Percentiles rank a stretch among this genome's conserved stretches.
These are phyloP conservation scores for Limnodromus scolopaceus DNA, from an alignment of 2,797 vertebrate genomes.

Conservation along the genomic window DNA sequence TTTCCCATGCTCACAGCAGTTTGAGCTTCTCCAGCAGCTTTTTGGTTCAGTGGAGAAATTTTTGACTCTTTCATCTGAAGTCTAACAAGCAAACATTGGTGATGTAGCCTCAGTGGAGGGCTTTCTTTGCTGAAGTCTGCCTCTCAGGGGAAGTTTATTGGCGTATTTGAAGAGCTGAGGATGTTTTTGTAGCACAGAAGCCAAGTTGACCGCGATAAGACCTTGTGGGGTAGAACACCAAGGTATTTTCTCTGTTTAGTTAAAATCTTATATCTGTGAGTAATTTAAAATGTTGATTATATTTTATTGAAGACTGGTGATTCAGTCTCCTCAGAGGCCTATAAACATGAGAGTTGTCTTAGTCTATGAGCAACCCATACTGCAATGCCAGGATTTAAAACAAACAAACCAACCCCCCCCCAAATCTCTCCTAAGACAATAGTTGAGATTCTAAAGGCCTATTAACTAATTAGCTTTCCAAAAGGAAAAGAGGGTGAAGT, in stretches of 20 bases:
- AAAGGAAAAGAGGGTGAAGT: background rate
- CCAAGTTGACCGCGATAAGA: background rate
- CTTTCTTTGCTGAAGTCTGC: constrained; percentile 6
- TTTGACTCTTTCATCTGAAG: background rate
- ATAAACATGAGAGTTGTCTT: constrained; percentile 1
- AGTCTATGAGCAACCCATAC: background rate
- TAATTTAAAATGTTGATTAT: constrained; percentile 41
- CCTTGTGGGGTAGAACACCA: constrained; percentile 4
- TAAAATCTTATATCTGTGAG: constrained; percentile 35
- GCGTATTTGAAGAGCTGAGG: constrained; percentile 36
- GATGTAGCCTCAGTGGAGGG: background rate
- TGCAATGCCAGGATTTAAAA: background rate
- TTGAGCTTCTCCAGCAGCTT: background rate
- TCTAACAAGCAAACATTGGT: background rate
- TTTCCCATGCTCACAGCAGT: background rate
- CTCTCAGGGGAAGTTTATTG: constrained; percentile 1
- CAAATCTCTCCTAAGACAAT: background rate
- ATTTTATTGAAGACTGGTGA: constrained; percentile 31
- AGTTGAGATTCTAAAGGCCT: background rate
- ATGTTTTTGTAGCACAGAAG: constrained; percentile 56
- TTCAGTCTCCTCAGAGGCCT: constrained; percentile 10
- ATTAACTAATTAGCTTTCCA: background rate
- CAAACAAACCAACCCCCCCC: background rate
- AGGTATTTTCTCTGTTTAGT: constrained; percentile 54
- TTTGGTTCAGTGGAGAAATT: background rate